Percentiles rank a stretch among this genome's conserved stretches.
Conservation (phyloP, 92 coral and sea anemone genomes). For the Porites lobata region DNA sequence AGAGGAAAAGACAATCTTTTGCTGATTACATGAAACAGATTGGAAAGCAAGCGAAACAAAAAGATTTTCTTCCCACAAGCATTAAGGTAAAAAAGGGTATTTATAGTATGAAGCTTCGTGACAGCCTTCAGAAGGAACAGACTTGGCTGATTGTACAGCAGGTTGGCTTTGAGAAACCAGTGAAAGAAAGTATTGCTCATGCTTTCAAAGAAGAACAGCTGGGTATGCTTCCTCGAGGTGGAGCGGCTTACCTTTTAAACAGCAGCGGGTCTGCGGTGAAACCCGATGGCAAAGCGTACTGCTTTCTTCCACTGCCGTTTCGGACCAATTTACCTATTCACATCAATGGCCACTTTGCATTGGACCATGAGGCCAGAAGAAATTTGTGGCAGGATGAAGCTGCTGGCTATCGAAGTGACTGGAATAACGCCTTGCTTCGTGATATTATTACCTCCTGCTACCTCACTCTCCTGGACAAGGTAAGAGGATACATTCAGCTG, state of each 20-base stretch:
- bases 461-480: slow-evolving; percentile 46
- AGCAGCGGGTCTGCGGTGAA: slow-evolving; percentile 20
- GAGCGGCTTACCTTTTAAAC: slow-evolving; percentile 76
- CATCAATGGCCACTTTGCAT: slow-evolving; percentile 86
- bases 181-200: slow-evolving; percentile 10
- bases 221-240: slow-evolving; percentile 93
- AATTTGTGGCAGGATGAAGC: slow-evolving; percentile 68
- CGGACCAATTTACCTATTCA: slow-evolving; percentile 78
- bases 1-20: slow-evolving; percentile 49
- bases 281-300: slow-evolving; percentile 38
- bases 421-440: slow-evolving; percentile 63
- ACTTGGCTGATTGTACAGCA: slow-evolving; percentile 84
- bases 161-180: slow-evolving; percentile 68
- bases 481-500: slow-evolving; percentile 30
- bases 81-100: slow-evolving; percentile 54
- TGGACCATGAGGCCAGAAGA: slow-evolving; percentile 71
- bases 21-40: slow-evolving; percentile 23
- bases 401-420: slow-evolving; percentile 63
- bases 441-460: slow-evolving; percentile 73
- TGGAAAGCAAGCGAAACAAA: slow-evolving; percentile 14
- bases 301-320: slow-evolving; percentile 86
- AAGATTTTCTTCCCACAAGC: slow-evolving; percentile 36
- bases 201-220: slow-evolving; percentile 62
- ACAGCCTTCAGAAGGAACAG: slow-evolving; percentile 59
- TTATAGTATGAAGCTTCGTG: slow-evolving; percentile 64